A percentile compares a stretch with the other conserved stretches of the same genome.
These are phyloP conservation scores for Loripinus fragilis DNA, from an alignment of 2,888 invertebrate genomes.

Conservation along the genomic window DNA sequence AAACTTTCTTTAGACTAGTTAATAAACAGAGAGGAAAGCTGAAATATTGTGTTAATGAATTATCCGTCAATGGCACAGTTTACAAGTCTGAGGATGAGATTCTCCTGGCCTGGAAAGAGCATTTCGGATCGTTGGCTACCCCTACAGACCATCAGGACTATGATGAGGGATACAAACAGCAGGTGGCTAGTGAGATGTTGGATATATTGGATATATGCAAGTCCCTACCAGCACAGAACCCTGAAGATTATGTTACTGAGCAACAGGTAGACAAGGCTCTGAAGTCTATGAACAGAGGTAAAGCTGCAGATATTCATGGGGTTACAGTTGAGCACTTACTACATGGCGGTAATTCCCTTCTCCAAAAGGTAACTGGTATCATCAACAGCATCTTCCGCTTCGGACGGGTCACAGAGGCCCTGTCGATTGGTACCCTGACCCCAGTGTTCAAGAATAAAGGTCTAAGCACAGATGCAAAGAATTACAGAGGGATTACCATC, in stretches of 20 bases:
- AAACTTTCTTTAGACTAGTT: background rate
- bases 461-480: background rate
- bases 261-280: background rate
- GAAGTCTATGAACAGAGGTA: background rate
- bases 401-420: background rate
- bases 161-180: background rate
- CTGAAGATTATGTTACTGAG: background rate
- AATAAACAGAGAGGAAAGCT: constrained; percentile 1
- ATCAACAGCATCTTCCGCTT: background rate
- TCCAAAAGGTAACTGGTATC: background rate
- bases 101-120: background rate
- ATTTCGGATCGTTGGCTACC: background rate
- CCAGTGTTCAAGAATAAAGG: background rate
- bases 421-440: background rate
- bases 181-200: background rate
- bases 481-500: background rate
- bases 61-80: background rate
- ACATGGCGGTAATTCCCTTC: background rate
- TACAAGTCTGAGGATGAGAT: background rate
- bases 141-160: background rate
- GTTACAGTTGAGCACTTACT: background rate
- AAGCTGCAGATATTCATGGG: background rate
- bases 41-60: background rate
- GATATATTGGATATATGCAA: background rate
- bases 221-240: background rate